phyloP scores from a whole-genome alignment of 2,797 vertebrate species.

The Capromys pilorides region DNA sequence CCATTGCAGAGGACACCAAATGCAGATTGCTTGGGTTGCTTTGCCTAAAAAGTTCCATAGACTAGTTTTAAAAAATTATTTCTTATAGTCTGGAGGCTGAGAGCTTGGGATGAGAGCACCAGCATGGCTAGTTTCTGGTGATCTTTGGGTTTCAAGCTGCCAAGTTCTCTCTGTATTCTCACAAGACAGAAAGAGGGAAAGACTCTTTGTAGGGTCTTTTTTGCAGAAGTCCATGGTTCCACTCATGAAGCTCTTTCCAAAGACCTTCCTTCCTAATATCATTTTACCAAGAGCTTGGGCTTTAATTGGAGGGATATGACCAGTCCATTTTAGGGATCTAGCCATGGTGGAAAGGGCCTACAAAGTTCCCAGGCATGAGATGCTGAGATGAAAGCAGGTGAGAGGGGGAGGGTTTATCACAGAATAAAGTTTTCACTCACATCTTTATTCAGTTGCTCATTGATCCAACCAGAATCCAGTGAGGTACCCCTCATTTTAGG shows the following conservation, averaged over 20 bases:
- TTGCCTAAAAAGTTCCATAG: not conserved
- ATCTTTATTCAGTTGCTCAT: conserved; percentile 31
- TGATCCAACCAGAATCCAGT: not conserved
- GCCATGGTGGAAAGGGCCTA: not conserved
- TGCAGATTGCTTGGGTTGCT: not conserved
- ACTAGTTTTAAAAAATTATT: not conserved
- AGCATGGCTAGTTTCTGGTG: not conserved
- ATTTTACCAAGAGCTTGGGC: not conserved
- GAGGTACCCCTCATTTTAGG: not conserved
- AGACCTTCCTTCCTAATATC: not conserved
- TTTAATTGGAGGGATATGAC: not conserved
- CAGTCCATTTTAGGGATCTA: not conserved
- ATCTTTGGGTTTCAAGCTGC: not conserved
- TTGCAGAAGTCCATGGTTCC: not conserved
- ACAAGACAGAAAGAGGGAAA: not conserved
- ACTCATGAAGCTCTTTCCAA: not conserved
- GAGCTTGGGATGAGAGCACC: not conserved
- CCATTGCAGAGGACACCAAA: not conserved
- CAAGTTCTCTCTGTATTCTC: not conserved
- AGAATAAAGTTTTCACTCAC: not conserved
- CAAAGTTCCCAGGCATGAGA: not conserved
- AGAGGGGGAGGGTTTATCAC: not conserved
- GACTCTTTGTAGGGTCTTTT: too few species aligned
- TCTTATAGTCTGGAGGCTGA: not conserved
- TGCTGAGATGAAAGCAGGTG: not conserved